Base-by-base conservation (phyloP, 2,113 vertebrate species). In the Dipodomys stephensi region DNA sequence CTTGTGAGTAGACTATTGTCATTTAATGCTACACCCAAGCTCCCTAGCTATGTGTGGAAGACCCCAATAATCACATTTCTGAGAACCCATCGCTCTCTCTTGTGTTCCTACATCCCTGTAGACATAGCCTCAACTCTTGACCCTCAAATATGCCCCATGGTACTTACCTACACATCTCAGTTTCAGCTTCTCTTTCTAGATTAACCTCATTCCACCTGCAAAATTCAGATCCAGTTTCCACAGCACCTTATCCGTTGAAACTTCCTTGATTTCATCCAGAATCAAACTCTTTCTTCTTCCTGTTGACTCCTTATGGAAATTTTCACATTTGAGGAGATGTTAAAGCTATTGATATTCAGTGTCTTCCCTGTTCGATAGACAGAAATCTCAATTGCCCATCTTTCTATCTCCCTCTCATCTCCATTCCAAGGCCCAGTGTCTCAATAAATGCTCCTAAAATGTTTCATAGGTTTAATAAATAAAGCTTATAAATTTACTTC, bases 381-480 rank as follows among this genome's bases (percentile, higher is more conserved):
- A 95, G 44, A 95, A 87, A 67, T 20, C 39, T 87, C 65, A 32
- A 13, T 78, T 79, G 25, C 8, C 27, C 7, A 18, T 35, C 71
- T 53, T 69, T 92, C 46, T 83, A 18, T 39, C 27, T 72, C n/a
- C 13, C 64, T 83, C 39, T 76, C 11, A 4, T 73, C 77, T 77
- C 8, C 12, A 87, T 18, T n/a, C 60, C 35, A 92, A 72, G 18
- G 19, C 16, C 30, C 9, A 78, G 19, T 49, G 28, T 72, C 68
- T 81, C 25, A 69, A 65, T n/a, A 72, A n/a, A 73, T n/a, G 22
- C 67, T 67, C 60, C 88, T 60, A 71, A 73, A 84, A 65, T 85
- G 57, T 30, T 19, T 83, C 88, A 92, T 76, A 81, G 35, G 64
- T 65, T 87, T 39, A 81, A 64, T 83, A 88, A 92, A 86, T 53